phyloP scores from a whole-genome alignment of 2,797 vertebrate genomes.

The Tamandua tetradactyla region DNA sequence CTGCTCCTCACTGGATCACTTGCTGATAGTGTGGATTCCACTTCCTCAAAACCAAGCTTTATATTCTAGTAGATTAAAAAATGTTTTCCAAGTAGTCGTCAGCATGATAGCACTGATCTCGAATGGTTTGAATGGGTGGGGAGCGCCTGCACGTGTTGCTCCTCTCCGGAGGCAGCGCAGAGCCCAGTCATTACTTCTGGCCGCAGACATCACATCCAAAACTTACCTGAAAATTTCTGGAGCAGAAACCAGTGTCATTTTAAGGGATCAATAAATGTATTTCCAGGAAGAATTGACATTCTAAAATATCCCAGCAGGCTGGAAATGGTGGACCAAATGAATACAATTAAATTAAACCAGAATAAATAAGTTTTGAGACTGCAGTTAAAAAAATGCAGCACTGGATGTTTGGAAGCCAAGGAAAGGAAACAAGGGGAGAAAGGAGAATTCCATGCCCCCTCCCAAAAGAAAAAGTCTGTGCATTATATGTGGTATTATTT shows the following conservation, averaged over 20 bases:
- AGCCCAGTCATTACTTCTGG: neutral
- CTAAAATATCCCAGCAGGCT: neutral
- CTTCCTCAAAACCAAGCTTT: conserved; percentile 4
- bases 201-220: neutral
- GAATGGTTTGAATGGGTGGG: neutral
- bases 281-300: neutral
- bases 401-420: neutral
- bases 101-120: neutral
- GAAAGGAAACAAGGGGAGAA: neutral
- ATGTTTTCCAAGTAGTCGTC: neutral
- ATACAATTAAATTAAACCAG: neutral
- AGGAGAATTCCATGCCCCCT: neutral
- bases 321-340: neutral
- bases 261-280: neutral
- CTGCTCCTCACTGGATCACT: neutral
- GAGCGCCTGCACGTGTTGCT: neutral
- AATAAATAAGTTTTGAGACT: conserved; percentile 15
- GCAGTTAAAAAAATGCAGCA: conserved; percentile 8
- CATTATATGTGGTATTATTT: neutral
- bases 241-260: neutral
- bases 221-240: neutral
- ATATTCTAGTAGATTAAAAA: neutral
- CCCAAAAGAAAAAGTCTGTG: neutral
- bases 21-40: neutral
- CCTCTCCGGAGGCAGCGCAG: neutral